Base-by-base conservation (phyloP, 2,797 vertebrate species). In the Sphenodon punctatus region DNA sequence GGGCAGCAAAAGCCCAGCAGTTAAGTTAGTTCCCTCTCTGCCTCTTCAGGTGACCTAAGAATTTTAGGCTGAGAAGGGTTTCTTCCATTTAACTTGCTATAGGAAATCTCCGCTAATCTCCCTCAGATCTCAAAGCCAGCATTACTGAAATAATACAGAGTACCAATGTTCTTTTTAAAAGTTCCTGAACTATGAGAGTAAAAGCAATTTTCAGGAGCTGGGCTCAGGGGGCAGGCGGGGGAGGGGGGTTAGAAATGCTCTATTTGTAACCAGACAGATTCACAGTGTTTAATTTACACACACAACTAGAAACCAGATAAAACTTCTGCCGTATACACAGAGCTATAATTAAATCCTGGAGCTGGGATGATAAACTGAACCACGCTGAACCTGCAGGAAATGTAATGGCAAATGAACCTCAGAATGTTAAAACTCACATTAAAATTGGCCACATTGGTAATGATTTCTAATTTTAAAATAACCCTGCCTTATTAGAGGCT, bases 291-390 rank as follows among this genome's bases (percentile, higher is more conserved):
- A 45, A 80, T 41, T 38, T 69, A 7, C 13, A 15, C 17, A n/a
- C 48, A 32, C 49, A 25, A 34, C 34, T 4, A 55, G 30, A 68
- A 81, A 58, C 30, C n/a, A 15, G 56, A 11, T 10, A 66, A 78
- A 22, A 66, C 32, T 25, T 85, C 19, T 59, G 48, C 10, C 42
- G 14, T 81, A 7, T 1, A n/a, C n/a, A n/a, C 22, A 64, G 75
- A 34, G 20, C 48, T 86, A 19, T 49, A 82, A 20, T 77, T 78
- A 78, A 82, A 61, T 42, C 65, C 23, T 34, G 82, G 61, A 67
- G 16, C 23, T 25, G 45, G 8, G 5, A 67, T 61, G 27, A 45
- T 64, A 68, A 70, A 67, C 36, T n/a, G 10, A 69, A 32, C 22
- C 3, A 0, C 23, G 56, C 38, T 67, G 45, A 88, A 39, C 55